Evolutionary conservation across 1,140 invertebrate genomes (phyloP), one percentile per base, ranked within the genome.

Genomic region (Heliothis virescens): DNA sequence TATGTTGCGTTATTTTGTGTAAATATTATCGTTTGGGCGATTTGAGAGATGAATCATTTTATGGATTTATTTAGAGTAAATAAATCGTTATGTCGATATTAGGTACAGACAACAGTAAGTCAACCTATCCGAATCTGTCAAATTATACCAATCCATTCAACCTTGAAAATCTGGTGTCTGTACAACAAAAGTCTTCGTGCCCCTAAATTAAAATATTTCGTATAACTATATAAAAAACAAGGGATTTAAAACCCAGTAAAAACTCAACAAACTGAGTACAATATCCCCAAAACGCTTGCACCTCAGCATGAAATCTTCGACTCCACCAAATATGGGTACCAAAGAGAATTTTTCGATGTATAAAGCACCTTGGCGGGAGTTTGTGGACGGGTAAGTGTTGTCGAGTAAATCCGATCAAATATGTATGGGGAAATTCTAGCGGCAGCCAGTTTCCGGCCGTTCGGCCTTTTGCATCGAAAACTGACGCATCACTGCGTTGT

Each of bases 321-420:
- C n/a, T 48, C 69, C 60, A 79, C 67, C 74, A 80, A 82, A 81
- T 67, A 57, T 47, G 13, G 79, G 21, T 50, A 63, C 29, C 50
- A 84, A 75, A 79, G 72, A 77, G 65, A 81, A 79, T 81, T 85
- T 77, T 83, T 80, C 75, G 73, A 83, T 72, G 79, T 77, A 83
- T 65, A 80, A 77, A 81, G 74, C 79, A 83, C 77, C 81, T 85
- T 81, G 47, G 74, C 62, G 79, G 26, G 63, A 82, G 74, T 82
- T 85, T 83, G 84, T 79, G 69, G 82, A 82, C 69, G 47, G 29
- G 76, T 81, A 83, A 83, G 80, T 83, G 84, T 83, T 83, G 84
- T 83, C 75, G 80, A 76, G 69, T 85, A 85, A 85, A 85, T 83
- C 84, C 80, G 80, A 83, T 85, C 80, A 83, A 85, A 85, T 85